These are phyloP conservation scores for Antheraea yamamai DNA, from an alignment of 2,888 invertebrate genomes.

Conservation along the genomic window DNA sequence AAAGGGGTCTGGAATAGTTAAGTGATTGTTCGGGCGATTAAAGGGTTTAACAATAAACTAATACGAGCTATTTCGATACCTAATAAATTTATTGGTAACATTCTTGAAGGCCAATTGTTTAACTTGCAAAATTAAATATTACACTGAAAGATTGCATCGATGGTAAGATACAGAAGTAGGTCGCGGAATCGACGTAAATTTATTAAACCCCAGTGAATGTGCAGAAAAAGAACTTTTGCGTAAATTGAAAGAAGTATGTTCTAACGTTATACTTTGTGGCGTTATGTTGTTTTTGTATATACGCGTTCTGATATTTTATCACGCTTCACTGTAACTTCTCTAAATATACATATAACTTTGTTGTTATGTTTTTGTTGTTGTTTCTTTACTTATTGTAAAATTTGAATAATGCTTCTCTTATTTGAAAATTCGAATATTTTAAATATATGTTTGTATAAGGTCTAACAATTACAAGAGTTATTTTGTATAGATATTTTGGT, in stretches of 20 bases:
- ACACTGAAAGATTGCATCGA: neutral
- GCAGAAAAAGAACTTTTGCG: neutral
- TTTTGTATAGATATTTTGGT: too few relatives aligned
- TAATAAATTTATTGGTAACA: neutral
- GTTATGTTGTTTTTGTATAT: neutral
- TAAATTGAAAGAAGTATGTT: neutral
- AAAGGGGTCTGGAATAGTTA: slow-evolving; percentile 21
- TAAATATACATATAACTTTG: too few relatives aligned
- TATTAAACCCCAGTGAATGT: neutral
- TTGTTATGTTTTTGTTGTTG: too few relatives aligned
- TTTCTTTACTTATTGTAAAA: too few relatives aligned
- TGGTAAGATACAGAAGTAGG: neutral
- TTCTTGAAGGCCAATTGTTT: neutral
- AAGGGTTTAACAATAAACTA: neutral
- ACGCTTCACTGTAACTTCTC: neutral
- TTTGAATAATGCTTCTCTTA: too few relatives aligned
- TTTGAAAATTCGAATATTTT: too few relatives aligned
- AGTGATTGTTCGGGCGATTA: slow-evolving; percentile 9
- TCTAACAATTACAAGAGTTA: too few relatives aligned
- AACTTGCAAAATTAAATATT: neutral
- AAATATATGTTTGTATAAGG: too few relatives aligned
- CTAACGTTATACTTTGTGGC: neutral
- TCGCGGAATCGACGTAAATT: neutral
- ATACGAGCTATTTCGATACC: neutral
- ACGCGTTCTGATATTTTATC: neutral